Percentiles rank a stretch among this genome's conserved stretches.
Conservation (phyloP, 2,797 vertebrate species). For the Bradypodion pumilum region DNA sequence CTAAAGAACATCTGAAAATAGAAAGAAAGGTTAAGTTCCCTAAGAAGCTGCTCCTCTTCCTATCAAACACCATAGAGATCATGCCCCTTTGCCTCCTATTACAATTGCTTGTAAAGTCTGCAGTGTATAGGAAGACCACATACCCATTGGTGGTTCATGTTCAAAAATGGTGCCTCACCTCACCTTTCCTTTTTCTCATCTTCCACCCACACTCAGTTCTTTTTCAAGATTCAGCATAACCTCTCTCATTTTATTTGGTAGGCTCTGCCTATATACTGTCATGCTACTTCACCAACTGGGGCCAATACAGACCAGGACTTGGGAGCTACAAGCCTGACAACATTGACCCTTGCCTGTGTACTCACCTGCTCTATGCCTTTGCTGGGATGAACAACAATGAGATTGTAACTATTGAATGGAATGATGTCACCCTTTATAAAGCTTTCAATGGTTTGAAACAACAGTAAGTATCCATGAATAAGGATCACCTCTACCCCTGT, state of each 20-base stretch:
- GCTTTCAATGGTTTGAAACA: slow-evolving; percentile 80
- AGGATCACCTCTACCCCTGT: too few species aligned
- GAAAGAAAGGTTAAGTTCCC: too few species aligned
- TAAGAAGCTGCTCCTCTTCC: too few species aligned
- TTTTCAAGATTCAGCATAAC: background rate
- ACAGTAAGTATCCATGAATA: slow-evolving; percentile 60
- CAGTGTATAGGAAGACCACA: too few species aligned
- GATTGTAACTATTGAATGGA: slow-evolving; percentile 77
- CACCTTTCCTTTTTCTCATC: background rate
- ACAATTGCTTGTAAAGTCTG: background rate
- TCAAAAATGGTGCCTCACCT: too few species aligned
- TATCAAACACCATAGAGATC: background rate
- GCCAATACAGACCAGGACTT: slow-evolving; percentile 76
- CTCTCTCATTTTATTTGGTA: slow-evolving; percentile 40
- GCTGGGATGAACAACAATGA: slow-evolving; percentile 78
- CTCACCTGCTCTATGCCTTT: slow-evolving; percentile 81
- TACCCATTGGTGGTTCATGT: too few species aligned
- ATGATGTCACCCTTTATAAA: slow-evolving; percentile 77
- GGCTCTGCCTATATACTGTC: slow-evolving; percentile 78
- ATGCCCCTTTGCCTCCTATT: background rate
- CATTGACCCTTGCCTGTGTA: slow-evolving; percentile 78
- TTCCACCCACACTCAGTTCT: background rate
- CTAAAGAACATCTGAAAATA: too few species aligned
- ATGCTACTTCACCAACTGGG: slow-evolving; percentile 85
- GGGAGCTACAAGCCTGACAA: slow-evolving; percentile 75